A percentile compares a stretch with the other conserved stretches of the same genome.
Conservation (phyloP, 1,140 invertebrate species). For the Potamilus streckersoni region DNA sequence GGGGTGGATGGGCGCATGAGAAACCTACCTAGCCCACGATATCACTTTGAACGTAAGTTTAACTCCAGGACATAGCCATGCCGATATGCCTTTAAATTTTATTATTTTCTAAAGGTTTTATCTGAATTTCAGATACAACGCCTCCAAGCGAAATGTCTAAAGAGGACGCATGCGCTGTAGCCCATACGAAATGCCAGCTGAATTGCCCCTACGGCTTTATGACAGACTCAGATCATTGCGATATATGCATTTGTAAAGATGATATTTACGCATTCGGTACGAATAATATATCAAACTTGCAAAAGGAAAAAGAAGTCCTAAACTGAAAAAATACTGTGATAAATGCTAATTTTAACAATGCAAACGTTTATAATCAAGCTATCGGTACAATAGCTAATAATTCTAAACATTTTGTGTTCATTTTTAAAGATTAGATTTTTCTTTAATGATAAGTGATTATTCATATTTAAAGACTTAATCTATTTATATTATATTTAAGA, state of each 20-base stretch:
- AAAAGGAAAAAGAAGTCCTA: neutral
- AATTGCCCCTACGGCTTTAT: slow-evolving; percentile 24
- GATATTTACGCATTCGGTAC: slow-evolving; percentile 15
- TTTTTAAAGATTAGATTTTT: neutral
- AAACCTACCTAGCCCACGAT: too few relatives aligned
- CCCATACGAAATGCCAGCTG: slow-evolving; percentile 16
- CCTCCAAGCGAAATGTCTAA: neutral
- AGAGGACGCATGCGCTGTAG: slow-evolving; percentile 9
- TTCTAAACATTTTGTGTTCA: neutral
- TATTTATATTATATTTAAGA: neutral
- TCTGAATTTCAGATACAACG: too few relatives aligned
- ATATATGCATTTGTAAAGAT: slow-evolving; percentile 23
- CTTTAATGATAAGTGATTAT: neutral
- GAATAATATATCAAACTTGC: neutral
- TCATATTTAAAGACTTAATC: neutral
- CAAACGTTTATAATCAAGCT: neutral
- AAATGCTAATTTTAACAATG: neutral
- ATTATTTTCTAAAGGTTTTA: too few relatives aligned
- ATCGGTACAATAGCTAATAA: neutral
- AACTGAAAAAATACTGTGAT: neutral
- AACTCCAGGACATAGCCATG: too few relatives aligned
- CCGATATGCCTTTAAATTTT: too few relatives aligned
- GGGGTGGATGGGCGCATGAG: too few relatives aligned
- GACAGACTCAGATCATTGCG: slow-evolving; percentile 16
- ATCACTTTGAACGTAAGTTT: too few relatives aligned